A percentile compares a stretch with the other conserved stretches of the same genome.
Conservation (phyloP, 2,113 vertebrate species). For the Ranitomeya imitator region DNA sequence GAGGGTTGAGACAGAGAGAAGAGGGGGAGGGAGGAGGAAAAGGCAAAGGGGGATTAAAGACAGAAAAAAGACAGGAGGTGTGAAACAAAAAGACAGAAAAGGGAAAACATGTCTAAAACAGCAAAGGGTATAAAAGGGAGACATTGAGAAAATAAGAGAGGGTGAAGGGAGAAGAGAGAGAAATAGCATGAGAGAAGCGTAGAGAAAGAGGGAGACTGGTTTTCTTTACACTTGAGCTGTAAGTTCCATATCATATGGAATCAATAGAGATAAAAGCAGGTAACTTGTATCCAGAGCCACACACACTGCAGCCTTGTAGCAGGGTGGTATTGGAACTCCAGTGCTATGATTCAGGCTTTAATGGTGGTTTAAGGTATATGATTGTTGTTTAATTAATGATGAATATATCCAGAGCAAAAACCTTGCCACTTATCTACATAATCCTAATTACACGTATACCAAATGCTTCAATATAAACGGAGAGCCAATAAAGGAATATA, state of each 20-base stretch:
- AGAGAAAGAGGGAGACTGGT: slow-evolving; percentile 14
- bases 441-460: slow-evolving; percentile 8
- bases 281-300: slow-evolving; percentile 64
- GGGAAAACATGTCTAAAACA: not conserved
- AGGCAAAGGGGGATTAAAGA: not conserved
- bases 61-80: not conserved
- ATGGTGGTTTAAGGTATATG: not conserved
- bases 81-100: not conserved
- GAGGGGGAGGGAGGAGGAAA: no score
- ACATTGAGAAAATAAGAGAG: not conserved
- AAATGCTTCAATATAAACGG: not conserved
- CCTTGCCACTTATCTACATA: not conserved
- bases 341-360: not conserved
- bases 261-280: slow-evolving; percentile 70
- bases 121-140: not conserved
- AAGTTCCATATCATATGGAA: slow-evolving; percentile 66
- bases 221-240: slow-evolving; percentile 63
- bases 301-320: slow-evolving; percentile 57
- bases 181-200: not conserved
- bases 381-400: slow-evolving; percentile 36
- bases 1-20: not conserved
- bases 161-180: not conserved
- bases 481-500: not conserved
- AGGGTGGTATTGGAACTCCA: slow-evolving; percentile 41
- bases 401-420: not conserved